Percentiles rank a stretch among this genome's conserved stretches.
Evolutionary conservation across 2,113 vertebrate species (phyloP).

Genomic region (Heptranchias perlo): DNA sequence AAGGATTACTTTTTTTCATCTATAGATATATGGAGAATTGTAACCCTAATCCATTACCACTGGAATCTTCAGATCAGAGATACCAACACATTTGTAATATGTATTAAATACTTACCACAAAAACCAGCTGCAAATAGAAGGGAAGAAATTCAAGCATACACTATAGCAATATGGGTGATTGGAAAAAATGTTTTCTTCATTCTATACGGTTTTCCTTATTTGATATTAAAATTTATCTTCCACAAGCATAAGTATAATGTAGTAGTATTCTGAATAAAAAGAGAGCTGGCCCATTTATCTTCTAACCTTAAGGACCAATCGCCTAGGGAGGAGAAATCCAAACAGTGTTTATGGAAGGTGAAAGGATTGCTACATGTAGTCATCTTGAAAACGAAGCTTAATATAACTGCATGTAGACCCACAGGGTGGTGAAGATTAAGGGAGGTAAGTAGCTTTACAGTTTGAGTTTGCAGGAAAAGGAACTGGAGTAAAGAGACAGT

Average conservation of each 20-base stretch:
- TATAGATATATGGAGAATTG: background rate
- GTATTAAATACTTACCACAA: background rate
- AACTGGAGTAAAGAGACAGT: background rate
- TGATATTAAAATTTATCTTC: background rate
- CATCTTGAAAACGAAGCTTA: background rate
- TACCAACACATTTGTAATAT: background rate
- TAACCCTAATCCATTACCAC: background rate
- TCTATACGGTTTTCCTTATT: background rate
- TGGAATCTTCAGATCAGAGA: background rate
- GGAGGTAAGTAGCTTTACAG: background rate
- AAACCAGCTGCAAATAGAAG: background rate
- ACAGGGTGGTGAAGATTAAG: background rate
- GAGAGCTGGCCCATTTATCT: background rate
- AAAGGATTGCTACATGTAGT: background rate
- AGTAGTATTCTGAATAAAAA: background rate
- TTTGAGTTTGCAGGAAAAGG: background rate
- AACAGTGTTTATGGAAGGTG: background rate
- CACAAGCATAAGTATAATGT: background rate
- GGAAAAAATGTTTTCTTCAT: background rate
- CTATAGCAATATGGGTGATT: background rate
- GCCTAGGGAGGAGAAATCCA: background rate
- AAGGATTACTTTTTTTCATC: background rate
- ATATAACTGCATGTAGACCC: background rate
- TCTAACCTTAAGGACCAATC: background rate
- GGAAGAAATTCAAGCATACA: background rate